Conservation (phyloP, 2,113 vertebrate genomes). For the Malaclemys terrapin region DNA sequence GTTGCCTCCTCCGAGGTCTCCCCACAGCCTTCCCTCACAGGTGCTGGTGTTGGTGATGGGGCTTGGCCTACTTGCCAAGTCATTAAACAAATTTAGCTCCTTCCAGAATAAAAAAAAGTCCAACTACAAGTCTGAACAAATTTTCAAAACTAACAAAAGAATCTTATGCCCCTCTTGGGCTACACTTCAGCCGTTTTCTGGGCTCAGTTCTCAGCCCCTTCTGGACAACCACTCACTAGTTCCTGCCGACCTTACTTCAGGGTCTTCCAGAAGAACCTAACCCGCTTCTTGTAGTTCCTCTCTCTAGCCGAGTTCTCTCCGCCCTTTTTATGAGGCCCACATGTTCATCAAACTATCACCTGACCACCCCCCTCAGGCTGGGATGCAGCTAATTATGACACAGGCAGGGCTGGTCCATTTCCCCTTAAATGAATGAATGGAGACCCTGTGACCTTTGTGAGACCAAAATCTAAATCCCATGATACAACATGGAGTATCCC, state of each 20-base stretch:
- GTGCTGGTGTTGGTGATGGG: neutral
- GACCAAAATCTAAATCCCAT: neutral
- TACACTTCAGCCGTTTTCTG: neutral
- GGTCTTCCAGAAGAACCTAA: neutral
- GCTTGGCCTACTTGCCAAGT: neutral
- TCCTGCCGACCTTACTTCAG: neutral
- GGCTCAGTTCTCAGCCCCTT: neutral
- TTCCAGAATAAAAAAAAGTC: neutral
- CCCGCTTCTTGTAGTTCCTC: neutral
- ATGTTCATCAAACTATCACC: neutral
- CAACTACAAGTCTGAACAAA: neutral
- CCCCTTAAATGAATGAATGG: neutral
- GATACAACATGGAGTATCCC: neutral
- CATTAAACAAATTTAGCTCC: neutral
- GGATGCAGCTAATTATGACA: neutral
- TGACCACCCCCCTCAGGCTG: neutral
- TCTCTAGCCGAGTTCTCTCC: neutral
- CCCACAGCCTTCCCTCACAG: neutral
- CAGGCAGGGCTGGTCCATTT: neutral
- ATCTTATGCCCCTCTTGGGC: neutral
- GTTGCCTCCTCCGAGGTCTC: neutral
- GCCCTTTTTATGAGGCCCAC: neutral
- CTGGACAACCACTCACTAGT: neutral
- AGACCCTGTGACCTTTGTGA: neutral
- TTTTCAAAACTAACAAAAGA: neutral